Evolutionary conservation across 2,797 vertebrate species (phyloP).

Genomic region (Siniperca obscura): DNA sequence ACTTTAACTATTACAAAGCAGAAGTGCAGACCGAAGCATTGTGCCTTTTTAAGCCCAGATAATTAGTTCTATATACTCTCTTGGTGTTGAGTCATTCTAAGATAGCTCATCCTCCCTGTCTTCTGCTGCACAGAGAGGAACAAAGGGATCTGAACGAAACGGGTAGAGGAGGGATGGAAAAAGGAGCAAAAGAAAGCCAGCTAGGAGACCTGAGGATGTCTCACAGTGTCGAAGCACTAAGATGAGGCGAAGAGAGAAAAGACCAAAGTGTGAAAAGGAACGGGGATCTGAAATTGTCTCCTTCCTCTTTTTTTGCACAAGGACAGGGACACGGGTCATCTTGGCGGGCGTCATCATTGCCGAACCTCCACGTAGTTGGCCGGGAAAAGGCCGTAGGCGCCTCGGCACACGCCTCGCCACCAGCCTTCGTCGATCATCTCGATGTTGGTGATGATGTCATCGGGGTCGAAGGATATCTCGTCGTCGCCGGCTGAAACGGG

Average conservation of each 20-base stretch:
- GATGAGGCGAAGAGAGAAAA: conserved; percentile 47
- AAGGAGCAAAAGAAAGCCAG: conserved; percentile 21
- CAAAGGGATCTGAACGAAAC: not conserved
- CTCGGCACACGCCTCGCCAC: conserved; percentile 95
- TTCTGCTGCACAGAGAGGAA: conserved; percentile 20
- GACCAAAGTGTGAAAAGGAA: conserved; percentile 22
- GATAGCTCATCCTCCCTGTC: not conserved
- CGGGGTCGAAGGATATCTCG: conserved; percentile 97
- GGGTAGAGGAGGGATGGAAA: not conserved
- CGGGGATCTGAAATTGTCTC: conserved; percentile 40
- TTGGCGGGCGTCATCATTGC: conserved; percentile 79
- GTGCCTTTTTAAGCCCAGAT: conserved; percentile 5
- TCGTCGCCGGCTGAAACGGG: conserved; percentile 90
- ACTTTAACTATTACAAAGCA: conserved; percentile 11
- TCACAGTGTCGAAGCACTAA: conserved; percentile 58
- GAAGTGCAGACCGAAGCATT: not conserved
- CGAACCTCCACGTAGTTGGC: conserved; percentile 97
- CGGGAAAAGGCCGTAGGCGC: conserved; percentile 93
- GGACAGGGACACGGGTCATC: conserved; percentile 27
- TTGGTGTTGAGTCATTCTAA: not conserved
- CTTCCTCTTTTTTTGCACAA: conserved; percentile 43
- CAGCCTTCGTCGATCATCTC: conserved; percentile 99
- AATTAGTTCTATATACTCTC: not conserved
- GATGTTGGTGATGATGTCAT: conserved; percentile 98
- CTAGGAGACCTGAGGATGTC: conserved; percentile 64